Evolutionary conservation across 92 coral and sea anemone genomes (phyloP).

Genomic region (Siderastrea siderea): DNA sequence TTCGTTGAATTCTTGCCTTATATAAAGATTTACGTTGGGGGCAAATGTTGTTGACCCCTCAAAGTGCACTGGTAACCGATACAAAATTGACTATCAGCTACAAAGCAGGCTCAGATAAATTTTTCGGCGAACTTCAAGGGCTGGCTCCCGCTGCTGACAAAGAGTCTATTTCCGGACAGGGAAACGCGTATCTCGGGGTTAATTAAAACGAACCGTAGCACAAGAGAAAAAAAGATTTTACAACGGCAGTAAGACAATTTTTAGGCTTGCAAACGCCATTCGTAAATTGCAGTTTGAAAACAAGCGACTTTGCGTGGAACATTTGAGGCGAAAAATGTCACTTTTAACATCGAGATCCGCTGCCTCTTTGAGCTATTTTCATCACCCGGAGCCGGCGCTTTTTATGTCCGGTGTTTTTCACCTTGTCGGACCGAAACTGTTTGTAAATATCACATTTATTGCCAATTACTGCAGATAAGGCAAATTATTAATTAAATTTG

Average conservation of each 20-base stretch:
- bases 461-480: conserved; percentile 98
- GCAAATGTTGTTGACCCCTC: conserved; percentile 87
- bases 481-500: conserved; percentile 93
- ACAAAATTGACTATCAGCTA: conserved; percentile 73
- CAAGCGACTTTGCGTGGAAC: not conserved
- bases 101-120: conserved; percentile 12
- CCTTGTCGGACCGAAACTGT: conserved; percentile 97
- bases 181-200: conserved; percentile 30
- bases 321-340: not conserved
- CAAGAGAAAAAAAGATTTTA: not conserved
- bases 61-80: conserved; percentile 81
- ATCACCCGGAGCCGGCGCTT: conserved; percentile 86
- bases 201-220: conserved; percentile 24
- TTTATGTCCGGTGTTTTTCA: conserved; percentile 86
- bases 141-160: conserved; percentile 43
- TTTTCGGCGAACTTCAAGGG: conserved; percentile 47
- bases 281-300: not conserved
- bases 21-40: conserved; percentile 58
- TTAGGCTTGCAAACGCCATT: not conserved
- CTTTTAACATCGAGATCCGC: conserved; percentile 26
- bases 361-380: conserved; percentile 36
- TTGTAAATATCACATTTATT: conserved; percentile 97
- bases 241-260: not conserved
- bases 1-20: not conserved
- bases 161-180: conserved; percentile 53